phyloP scores from a whole-genome alignment of 2,797 vertebrate species.

The Chelon auratus region DNA sequence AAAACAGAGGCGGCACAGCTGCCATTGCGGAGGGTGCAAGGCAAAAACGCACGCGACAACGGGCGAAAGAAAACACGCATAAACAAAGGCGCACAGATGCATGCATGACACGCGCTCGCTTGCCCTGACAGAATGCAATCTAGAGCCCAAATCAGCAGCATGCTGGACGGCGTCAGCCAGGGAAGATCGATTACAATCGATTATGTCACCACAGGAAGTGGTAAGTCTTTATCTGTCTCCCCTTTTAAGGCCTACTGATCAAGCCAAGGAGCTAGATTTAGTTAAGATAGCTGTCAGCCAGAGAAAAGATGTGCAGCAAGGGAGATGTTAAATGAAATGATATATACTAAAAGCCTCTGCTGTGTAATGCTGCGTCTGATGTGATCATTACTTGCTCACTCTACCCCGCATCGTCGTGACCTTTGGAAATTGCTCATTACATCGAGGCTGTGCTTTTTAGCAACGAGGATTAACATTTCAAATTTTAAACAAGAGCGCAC shows the following conservation, averaged over 20 bases:
- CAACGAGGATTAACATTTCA: conserved; percentile 50
- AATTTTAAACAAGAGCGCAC: conserved; percentile 16
- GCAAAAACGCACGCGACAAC: conserved; percentile 15
- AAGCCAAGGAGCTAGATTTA: conserved; percentile 57
- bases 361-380: conserved; percentile 24
- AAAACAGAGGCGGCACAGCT: conserved; percentile 54
- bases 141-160: conserved; percentile 22
- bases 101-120: not conserved
- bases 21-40: conserved; percentile 8
- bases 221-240: conserved; percentile 59
- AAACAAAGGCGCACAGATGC: conserved; percentile 15
- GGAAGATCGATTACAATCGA: conserved; percentile 68
- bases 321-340: conserved; percentile 27
- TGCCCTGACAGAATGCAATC: conserved; percentile 20
- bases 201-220: conserved; percentile 67
- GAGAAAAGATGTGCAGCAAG: conserved; percentile 22
- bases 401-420: conserved; percentile 36
- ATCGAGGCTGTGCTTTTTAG: conserved; percentile 46
- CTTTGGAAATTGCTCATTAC: conserved; percentile 62
- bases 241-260: conserved; percentile 58
- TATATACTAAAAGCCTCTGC: conserved; percentile 11
- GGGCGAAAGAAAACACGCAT: not conserved
- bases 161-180: conserved; percentile 20
- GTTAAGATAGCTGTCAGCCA: conserved; percentile 55
- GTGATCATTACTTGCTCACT: conserved; percentile 34